Evolutionary conservation across 2,888 invertebrate species (phyloP).

Genomic region (Macropis europaea): DNA sequence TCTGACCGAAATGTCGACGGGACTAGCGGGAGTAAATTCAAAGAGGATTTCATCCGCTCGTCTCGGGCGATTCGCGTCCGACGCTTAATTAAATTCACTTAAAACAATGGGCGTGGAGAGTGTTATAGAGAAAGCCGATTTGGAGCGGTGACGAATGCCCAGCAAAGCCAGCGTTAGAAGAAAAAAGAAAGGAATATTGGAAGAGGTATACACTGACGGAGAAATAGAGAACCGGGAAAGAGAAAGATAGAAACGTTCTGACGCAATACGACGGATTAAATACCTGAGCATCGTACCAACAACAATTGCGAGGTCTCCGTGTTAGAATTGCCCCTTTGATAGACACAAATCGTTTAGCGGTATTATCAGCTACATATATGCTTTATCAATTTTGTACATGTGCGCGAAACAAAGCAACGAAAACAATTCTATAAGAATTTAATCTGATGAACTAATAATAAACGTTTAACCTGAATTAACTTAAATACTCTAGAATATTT

Average conservation of each 20-base stretch:
- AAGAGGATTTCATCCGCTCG: constrained; percentile 20
- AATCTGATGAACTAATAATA: no score
- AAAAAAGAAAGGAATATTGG: neutral
- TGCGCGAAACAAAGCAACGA: neutral
- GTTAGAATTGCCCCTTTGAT: constrained; percentile 51
- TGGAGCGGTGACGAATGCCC: constrained; percentile 8
- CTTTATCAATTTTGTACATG: constrained; percentile 15
- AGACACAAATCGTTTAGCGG: constrained; percentile 51
- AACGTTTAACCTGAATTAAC: constrained; percentile 5
- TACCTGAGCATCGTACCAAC: constrained; percentile 53
- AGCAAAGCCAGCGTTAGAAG: constrained; percentile 1
- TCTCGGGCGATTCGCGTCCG: constrained; percentile 48
- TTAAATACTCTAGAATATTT: no score
- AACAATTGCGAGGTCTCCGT: constrained; percentile 44
- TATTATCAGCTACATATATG: constrained; percentile 40
- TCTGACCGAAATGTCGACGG: constrained; percentile 5
- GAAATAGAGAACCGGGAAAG: neutral
- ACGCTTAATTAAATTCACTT: constrained; percentile 65
- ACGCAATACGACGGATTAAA: constrained; percentile 66
- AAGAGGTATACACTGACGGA: neutral
- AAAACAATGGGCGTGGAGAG: constrained; percentile 52
- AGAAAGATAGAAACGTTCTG: constrained; percentile 4
- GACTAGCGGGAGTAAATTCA: constrained; percentile 1
- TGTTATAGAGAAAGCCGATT: constrained; percentile 22
- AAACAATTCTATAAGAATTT: neutral